These are phyloP conservation scores for Barnardius zonarius DNA, from an alignment of 2,113 vertebrate species.

Conservation along the genomic window DNA sequence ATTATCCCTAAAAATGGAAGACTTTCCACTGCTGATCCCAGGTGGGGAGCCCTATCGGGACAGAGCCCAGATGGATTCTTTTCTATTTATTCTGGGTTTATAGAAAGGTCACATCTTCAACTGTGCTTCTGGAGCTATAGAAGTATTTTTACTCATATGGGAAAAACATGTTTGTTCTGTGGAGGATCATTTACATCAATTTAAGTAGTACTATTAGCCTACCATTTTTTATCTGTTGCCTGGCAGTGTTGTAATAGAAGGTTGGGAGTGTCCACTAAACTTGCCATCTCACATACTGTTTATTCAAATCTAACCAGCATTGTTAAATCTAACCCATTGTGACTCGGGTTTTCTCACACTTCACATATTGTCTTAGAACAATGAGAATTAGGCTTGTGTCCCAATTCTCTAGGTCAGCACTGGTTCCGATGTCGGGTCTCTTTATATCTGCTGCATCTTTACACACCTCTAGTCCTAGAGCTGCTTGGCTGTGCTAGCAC, in stretches of 20 bases:
- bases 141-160: background rate
- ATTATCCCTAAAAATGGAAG: background rate
- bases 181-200: background rate
- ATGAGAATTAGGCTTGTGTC: background rate
- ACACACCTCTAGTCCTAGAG: background rate
- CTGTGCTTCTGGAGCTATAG: background rate
- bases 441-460: background rate
- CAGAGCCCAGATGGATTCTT: background rate
- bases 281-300: background rate
- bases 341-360: background rate
- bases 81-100: background rate
- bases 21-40: background rate
- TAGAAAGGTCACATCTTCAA: background rate
- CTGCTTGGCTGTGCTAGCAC: rapidly evolving
- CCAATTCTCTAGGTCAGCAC: background rate
- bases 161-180: background rate
- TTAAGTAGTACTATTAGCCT: background rate
- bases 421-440: background rate
- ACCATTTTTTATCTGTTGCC: background rate
- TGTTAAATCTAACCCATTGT: no score
- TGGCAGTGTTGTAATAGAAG: background rate
- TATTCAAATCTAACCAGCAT: background rate
- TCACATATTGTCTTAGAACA: background rate
- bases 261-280: background rate
- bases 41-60: background rate